Conservation (phyloP, 2,888 invertebrate species). For the Tridacna crocea region DNA sequence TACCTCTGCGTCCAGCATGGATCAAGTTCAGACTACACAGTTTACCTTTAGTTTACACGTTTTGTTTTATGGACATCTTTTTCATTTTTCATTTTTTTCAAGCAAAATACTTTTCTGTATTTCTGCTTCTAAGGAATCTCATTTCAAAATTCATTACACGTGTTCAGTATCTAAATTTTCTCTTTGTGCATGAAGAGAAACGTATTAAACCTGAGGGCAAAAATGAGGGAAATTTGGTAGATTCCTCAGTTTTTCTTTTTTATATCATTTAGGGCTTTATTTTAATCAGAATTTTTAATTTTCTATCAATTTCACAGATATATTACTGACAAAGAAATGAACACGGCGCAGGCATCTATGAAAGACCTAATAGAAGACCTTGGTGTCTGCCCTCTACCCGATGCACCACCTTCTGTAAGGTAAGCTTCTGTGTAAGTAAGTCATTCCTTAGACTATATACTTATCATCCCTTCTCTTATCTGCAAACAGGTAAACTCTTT, state of each 20-base stretch:
- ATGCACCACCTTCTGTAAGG: constrained; percentile 2
- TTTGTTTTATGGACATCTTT: too few species aligned
- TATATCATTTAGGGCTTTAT: too few species aligned
- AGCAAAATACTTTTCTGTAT: too few species aligned
- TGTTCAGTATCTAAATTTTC: background rate
- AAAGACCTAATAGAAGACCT: background rate
- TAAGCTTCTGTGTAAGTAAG: too few species aligned
- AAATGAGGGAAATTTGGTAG: background rate
- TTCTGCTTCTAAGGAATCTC: too few species aligned
- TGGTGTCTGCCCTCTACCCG: background rate
- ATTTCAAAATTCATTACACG: background rate
- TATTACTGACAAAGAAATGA: background rate
- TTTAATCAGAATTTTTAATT: background rate
- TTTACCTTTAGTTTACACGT: too few species aligned
- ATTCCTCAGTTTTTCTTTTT: background rate
- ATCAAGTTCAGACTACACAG: too few species aligned
- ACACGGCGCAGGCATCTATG: background rate
- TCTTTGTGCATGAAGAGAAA: background rate
- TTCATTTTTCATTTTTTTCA: too few species aligned
- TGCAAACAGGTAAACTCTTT: too few species aligned
- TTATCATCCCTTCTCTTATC: too few species aligned
- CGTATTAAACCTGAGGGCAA: background rate
- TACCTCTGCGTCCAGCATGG: too few species aligned
- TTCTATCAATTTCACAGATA: background rate
- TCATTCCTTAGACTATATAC: too few species aligned